Percentiles rank a stretch among this genome's conserved stretches.
Conservation (phyloP, 2,797 vertebrate genomes). For the Etheostoma nigrum region DNA sequence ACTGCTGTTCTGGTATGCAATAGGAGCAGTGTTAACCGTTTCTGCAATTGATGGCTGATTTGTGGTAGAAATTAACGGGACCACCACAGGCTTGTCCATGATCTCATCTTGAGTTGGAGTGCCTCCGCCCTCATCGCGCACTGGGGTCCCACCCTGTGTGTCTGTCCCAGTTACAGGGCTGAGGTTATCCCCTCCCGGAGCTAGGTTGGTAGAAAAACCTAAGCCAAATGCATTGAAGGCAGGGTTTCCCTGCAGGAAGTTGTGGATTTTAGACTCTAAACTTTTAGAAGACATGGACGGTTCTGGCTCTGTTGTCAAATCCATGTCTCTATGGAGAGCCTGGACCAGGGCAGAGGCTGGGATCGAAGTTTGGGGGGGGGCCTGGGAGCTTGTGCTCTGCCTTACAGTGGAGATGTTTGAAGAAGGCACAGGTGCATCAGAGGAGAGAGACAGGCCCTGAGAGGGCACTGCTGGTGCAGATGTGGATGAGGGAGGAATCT, state of each 20-base stretch:
- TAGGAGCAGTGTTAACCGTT: not conserved
- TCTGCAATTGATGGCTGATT: constrained; percentile 33
- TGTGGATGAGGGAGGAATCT: constrained; percentile 59
- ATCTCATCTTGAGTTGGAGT: constrained; percentile 98
- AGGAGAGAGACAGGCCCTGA: constrained; percentile 55
- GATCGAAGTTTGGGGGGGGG: constrained; percentile 35
- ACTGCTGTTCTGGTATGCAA: constrained; percentile 72
- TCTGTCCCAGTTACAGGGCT: constrained; percentile 85
- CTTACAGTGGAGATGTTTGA: constrained; percentile 60
- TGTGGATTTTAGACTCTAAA: constrained; percentile 97
- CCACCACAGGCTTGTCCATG: constrained; percentile 89
- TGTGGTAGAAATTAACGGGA: constrained; percentile 62
- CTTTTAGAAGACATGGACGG: constrained; percentile 67
- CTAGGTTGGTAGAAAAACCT: constrained; percentile 83
- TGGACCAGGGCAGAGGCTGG: constrained; percentile 83
- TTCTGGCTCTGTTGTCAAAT: constrained; percentile 59
- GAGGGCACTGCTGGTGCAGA: constrained; percentile 54
- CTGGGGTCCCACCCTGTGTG: constrained; percentile 92
- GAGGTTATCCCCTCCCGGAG: constrained; percentile 47
- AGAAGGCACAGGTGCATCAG: constrained; percentile 48
- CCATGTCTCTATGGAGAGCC: constrained; percentile 72
- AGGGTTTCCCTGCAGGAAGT: constrained; percentile 92
- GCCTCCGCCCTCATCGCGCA: constrained; percentile 94
- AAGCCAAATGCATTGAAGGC: constrained; percentile 90
- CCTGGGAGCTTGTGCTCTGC: constrained; percentile 65